Evolutionary conservation across 2,888 invertebrate species (phyloP).

Genomic region (Drosophila dives): DNA sequence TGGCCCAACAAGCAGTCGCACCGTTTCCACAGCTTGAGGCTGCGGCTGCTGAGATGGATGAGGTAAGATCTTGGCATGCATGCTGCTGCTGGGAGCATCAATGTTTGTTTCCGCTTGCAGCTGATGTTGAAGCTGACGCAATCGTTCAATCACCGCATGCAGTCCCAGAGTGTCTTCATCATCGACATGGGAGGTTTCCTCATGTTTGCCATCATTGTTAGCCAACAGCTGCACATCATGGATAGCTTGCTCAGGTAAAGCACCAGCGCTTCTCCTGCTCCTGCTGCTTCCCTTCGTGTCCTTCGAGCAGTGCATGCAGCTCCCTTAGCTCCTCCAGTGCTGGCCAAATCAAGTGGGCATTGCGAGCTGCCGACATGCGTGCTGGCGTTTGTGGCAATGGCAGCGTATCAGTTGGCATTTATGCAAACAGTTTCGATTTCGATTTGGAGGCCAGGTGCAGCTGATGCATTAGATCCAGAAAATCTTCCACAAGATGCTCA

Average conservation of each 20-base stretch:
- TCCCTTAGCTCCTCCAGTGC: slow-evolving; percentile 69
- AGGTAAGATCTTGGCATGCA: slow-evolving; percentile 6
- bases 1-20: slow-evolving; percentile 57
- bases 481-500: slow-evolving; percentile 78
- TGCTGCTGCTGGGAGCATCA: slow-evolving; percentile 7
- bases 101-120: slow-evolving; percentile 29
- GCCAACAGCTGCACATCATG: slow-evolving; percentile 70
- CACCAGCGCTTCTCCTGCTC: slow-evolving; percentile 34
- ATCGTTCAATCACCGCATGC: slow-evolving; percentile 64
- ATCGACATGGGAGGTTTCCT: background rate
- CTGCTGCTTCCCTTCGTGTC: slow-evolving; percentile 26
- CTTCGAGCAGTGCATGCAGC: slow-evolving; percentile 49
- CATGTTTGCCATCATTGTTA: slow-evolving; percentile 25
- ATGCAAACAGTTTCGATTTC: slow-evolving; percentile 35
- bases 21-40: slow-evolving; percentile 48
- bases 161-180: slow-evolving; percentile 56
- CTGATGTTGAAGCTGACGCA: slow-evolving; percentile 64
- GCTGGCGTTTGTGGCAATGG: slow-evolving; percentile 71
- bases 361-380: slow-evolving; percentile 74
- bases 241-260: slow-evolving; percentile 57
- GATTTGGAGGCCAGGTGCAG: slow-evolving; percentile 43
- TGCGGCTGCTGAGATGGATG: background rate
- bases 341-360: slow-evolving; percentile 76
- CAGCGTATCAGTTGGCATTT: slow-evolving; percentile 53
- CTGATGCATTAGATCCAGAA: slow-evolving; percentile 63